Conservation (phyloP, 2,888 invertebrate species). For the Acanthosoma haemorrhoidale region DNA sequence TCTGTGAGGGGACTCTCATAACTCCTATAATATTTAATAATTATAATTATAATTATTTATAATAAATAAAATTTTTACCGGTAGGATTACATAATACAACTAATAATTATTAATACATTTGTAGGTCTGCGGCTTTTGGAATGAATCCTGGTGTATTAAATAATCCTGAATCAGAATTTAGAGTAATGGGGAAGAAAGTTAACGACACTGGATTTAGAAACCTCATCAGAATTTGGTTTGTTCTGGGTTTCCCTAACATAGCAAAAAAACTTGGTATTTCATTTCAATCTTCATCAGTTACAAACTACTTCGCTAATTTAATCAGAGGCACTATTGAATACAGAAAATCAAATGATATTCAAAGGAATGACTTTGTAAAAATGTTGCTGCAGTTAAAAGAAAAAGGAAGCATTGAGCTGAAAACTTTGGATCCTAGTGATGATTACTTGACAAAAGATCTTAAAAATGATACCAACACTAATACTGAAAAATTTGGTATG, state of each 20-base stretch:
- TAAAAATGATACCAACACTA: neutral
- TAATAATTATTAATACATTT: too few species aligned
- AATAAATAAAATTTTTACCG: too few species aligned
- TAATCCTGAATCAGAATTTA: conserved; percentile 25
- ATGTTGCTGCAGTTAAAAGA: conserved; percentile 15
- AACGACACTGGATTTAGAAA: neutral
- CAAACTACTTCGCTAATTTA: neutral
- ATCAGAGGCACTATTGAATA: conserved; percentile 1
- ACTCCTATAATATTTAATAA: too few species aligned
- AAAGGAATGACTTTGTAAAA: conserved; percentile 14
- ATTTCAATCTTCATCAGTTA: neutral
- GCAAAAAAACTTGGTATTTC: neutral
- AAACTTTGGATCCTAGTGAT: neutral
- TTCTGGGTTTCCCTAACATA: neutral
- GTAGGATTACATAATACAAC: too few species aligned
- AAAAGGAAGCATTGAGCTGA: conserved; percentile 7
- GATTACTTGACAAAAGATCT: neutral
- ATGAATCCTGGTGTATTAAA: conserved; percentile 21
- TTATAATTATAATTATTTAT: too few species aligned
- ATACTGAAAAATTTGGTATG: neutral
- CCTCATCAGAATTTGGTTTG: neutral
- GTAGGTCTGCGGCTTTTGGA: conserved; percentile 23
- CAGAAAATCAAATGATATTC: neutral
- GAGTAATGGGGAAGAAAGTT: conserved; percentile 1
- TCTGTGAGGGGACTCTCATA: too few species aligned